Evolutionary conservation across 2,797 vertebrate genomes (phyloP).

Genomic region (Odontamblyopus lacepedii): DNA sequence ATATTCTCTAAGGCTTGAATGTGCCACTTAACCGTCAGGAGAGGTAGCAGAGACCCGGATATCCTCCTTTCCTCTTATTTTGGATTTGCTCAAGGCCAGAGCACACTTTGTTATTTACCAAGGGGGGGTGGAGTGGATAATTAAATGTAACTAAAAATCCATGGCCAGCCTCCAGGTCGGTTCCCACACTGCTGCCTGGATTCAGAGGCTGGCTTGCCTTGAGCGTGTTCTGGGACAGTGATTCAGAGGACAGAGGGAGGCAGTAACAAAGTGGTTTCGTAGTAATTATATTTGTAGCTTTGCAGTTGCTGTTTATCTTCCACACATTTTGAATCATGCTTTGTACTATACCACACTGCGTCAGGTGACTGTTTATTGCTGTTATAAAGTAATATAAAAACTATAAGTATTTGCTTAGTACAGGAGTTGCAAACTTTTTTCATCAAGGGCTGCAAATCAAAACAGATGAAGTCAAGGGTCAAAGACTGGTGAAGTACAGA

Average conservation of each 20-base stretch:
- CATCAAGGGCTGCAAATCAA: too few species aligned
- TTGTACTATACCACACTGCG: neutral
- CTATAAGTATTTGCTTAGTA: neutral
- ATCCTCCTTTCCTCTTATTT: conserved; percentile 5
- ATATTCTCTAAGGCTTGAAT: conserved; percentile 20
- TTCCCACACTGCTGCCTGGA: neutral
- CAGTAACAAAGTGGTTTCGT: neutral
- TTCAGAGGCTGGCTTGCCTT: neutral
- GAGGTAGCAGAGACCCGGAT: conserved; percentile 6
- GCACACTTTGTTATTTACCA: conserved; percentile 10
- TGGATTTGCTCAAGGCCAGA: conserved; percentile 8
- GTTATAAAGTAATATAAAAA: neutral
- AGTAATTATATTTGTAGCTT: neutral
- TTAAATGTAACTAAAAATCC: conserved; percentile 8
- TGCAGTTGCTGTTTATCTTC: too few species aligned
- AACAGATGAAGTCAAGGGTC: too few species aligned
- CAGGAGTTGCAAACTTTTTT: too few species aligned
- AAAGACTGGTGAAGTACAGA: too few species aligned
- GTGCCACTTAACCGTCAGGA: neutral
- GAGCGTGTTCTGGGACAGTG: conserved; percentile 7
- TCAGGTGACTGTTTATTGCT: neutral
- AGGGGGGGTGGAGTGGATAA: neutral
- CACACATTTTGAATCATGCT: too few species aligned
- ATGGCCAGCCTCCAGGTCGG: conserved; percentile 1
- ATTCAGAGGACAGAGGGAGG: neutral